phyloP scores from a whole-genome alignment of 2,888 invertebrate species.

The Sesamia inferens region DNA sequence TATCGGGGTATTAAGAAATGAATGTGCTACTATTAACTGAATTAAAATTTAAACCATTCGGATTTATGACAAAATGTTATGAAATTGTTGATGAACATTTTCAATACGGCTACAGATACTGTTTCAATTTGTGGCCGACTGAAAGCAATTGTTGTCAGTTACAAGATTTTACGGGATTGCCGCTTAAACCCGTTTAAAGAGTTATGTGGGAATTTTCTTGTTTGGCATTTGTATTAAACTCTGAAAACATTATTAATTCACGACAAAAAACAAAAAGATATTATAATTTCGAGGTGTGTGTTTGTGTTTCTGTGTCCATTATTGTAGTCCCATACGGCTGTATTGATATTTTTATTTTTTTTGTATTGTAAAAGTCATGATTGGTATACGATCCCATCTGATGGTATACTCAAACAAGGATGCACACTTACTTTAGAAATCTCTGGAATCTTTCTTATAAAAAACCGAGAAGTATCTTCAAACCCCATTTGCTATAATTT shows the following conservation, averaged over 20 bases:
- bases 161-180: neutral
- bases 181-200: neutral
- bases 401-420: neutral
- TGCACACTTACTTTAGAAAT: neutral
- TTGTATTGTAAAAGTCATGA: neutral
- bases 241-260: neutral
- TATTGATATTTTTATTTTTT: too few relatives aligned
- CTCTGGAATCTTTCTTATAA: neutral
- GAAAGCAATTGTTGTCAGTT: constrained; percentile 7
- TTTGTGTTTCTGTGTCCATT: too few relatives aligned
- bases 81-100: constrained; percentile 17
- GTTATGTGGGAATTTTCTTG: neutral
- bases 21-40: constrained; percentile 19
- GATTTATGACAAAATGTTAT: constrained; percentile 23
- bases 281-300: too few relatives aligned
- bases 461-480: neutral
- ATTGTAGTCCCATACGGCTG: too few relatives aligned
- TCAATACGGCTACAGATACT: constrained; percentile 2
- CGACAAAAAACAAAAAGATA: too few relatives aligned
- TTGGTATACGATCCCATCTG: neutral
- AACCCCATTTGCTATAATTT: neutral
- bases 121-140: constrained; percentile 20
- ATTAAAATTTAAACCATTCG: constrained; percentile 33
- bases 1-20: constrained; percentile 28
- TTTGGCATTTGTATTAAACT: neutral